Percentiles rank a stretch among this genome's conserved stretches.
Evolutionary conservation across 53 echinoderm and acorn worm species (phyloP).

Genomic region (Apostichopus leukothele): DNA sequence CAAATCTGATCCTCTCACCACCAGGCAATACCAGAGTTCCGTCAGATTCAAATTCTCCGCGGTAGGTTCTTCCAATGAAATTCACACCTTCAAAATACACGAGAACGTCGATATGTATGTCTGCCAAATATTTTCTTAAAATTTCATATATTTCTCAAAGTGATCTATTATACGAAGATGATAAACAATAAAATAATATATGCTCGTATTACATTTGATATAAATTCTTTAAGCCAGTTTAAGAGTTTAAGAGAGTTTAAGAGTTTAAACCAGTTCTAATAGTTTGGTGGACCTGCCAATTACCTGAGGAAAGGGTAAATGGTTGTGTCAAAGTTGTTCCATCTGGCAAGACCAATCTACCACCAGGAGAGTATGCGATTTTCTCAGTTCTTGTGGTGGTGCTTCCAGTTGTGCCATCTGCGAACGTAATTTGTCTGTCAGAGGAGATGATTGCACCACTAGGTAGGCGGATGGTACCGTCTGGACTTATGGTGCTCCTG

Average conservation of each 20-base stretch:
- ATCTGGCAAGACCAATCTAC: constrained; percentile 38
- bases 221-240: too few relatives aligned
- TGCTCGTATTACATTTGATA: too few relatives aligned
- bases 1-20: constrained; percentile 43
- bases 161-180: too few relatives aligned
- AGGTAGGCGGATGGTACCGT: constrained; percentile 9
- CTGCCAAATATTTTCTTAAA: too few relatives aligned
- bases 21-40: constrained; percentile 19
- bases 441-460: neutral
- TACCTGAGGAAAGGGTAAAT: constrained; percentile 22
- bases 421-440: neutral
- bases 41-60: constrained; percentile 27
- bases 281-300: neutral
- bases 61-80: constrained; percentile 30
- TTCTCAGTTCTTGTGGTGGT: constrained; percentile 7
- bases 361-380: constrained; percentile 17
- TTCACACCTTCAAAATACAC: neutral
- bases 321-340: constrained; percentile 18
- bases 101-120: too few relatives aligned
- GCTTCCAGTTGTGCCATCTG: constrained; percentile 2
- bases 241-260: too few relatives aligned
- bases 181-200: too few relatives aligned
- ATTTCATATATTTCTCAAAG: too few relatives aligned
- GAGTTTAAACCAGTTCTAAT: neutral
- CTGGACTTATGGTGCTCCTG: neutral